phyloP scores from a whole-genome alignment of 2,113 vertebrate genomes.

The Delphinus delphis region DNA sequence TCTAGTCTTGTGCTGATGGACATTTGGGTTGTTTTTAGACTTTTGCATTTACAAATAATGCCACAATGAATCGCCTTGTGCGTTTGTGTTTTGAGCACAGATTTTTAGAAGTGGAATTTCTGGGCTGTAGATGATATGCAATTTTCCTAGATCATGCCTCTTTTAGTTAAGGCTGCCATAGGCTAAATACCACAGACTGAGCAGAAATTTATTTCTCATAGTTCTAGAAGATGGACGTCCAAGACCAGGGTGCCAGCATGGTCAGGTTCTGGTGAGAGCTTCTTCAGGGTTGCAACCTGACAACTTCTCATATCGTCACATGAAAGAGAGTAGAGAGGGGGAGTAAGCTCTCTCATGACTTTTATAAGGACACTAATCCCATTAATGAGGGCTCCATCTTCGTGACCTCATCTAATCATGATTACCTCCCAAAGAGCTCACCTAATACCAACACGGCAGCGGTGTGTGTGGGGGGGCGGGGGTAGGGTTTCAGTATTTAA shows the following conservation, averaged over 20 bases:
- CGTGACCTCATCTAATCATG: neutral
- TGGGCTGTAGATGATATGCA: neutral
- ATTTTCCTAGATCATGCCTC: neutral
- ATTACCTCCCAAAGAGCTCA: neutral
- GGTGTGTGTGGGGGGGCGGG: no score
- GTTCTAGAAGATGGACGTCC: neutral
- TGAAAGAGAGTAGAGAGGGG: neutral
- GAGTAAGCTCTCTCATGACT: neutral
- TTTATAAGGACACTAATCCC: neutral
- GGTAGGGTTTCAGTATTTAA: neutral
- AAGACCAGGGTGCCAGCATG: neutral
- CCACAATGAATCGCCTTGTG: neutral
- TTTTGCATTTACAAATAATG: constrained; percentile 1
- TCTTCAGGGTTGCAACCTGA: neutral
- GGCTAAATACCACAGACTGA: neutral
- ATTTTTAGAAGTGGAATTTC: neutral
- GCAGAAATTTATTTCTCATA: neutral
- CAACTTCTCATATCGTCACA: neutral
- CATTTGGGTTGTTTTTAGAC: neutral
- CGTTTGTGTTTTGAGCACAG: neutral
- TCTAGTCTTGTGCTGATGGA: neutral
- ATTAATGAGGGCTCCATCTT: neutral
- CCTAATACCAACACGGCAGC: neutral
- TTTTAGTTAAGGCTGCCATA: neutral
- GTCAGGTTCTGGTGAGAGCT: neutral